Conservation (phyloP, 2,888 invertebrate genomes). For the Stenotaenia linearis region DNA sequence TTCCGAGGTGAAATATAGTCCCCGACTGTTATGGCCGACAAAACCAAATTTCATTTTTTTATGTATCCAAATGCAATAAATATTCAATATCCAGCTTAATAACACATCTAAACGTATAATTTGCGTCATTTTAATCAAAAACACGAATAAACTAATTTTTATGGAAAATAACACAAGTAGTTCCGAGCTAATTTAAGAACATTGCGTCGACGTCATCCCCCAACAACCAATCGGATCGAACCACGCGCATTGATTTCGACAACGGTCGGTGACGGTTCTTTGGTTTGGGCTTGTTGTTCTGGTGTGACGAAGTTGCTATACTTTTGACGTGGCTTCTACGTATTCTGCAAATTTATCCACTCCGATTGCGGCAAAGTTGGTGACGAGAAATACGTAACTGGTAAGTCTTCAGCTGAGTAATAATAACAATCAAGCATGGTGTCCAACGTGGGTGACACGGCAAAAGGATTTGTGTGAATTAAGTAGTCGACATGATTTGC, state of each 20-base stretch:
- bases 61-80: neutral
- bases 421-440: conserved; percentile 43
- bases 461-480: neutral
- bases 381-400: conserved; percentile 91
- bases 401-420: conserved; percentile 48
- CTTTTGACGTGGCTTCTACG: conserved; percentile 54
- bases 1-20: neutral
- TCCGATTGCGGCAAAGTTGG: conserved; percentile 88
- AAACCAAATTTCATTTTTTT: neutral
- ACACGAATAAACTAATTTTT: neutral
- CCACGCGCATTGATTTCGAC: neutral
- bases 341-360: conserved; percentile 84
- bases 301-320: conserved; percentile 37
- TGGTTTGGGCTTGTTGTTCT: conserved; percentile 33
- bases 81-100: neutral
- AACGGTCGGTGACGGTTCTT: conserved; percentile 31
- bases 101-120: neutral
- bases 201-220: conserved; percentile 26
- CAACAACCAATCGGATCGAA: conserved; percentile 8
- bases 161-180: conserved; percentile 13
- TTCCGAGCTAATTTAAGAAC: conserved; percentile 26
- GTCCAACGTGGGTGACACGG: conserved; percentile 38
- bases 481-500: neutral
- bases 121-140: neutral
- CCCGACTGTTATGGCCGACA: neutral